Conservation (phyloP, 1,140 invertebrate species). For the Phymastichus coffea region DNA sequence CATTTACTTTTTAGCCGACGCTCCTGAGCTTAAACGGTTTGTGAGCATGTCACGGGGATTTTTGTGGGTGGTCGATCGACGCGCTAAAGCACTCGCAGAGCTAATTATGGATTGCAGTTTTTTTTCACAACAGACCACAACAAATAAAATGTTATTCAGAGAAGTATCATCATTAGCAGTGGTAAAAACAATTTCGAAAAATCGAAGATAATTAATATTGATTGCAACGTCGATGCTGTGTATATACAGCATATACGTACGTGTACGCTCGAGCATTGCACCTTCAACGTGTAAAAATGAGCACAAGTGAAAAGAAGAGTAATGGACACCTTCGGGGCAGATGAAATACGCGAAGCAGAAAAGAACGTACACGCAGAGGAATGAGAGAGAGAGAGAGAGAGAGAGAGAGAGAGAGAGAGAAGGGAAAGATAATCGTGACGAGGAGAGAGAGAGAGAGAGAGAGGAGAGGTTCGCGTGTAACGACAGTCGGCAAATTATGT, state of each 20-base stretch:
- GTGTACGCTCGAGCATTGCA: constrained; percentile 4
- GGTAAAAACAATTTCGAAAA: not conserved
- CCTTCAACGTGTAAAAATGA: constrained; percentile 10
- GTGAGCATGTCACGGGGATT: not conserved
- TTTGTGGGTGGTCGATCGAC: no score
- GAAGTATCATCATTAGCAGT: not conserved
- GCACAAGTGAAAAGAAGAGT: not conserved
- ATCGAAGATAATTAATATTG: constrained; percentile 19
- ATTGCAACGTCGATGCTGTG: constrained; percentile 17
- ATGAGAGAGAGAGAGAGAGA: not conserved
- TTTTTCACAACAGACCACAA: no score
- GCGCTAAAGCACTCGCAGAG: no score
- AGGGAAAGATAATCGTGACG: not conserved
- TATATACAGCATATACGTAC: no score
- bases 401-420: constrained; percentile 2
- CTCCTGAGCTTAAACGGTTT: not conserved
- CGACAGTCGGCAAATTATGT: constrained; percentile 34
- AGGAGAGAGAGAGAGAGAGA: not conserved
- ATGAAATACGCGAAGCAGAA: not conserved
- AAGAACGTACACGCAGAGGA: not conserved
- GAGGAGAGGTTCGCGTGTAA: constrained; percentile 12
- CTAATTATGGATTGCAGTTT: no score
- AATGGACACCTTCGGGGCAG: constrained; percentile 21
- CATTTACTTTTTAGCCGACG: constrained; percentile 4
- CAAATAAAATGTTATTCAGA: no score